Conservation (phyloP, 92 coral and sea anemone genomes). For the Palythoa heliodiscus region DNA sequence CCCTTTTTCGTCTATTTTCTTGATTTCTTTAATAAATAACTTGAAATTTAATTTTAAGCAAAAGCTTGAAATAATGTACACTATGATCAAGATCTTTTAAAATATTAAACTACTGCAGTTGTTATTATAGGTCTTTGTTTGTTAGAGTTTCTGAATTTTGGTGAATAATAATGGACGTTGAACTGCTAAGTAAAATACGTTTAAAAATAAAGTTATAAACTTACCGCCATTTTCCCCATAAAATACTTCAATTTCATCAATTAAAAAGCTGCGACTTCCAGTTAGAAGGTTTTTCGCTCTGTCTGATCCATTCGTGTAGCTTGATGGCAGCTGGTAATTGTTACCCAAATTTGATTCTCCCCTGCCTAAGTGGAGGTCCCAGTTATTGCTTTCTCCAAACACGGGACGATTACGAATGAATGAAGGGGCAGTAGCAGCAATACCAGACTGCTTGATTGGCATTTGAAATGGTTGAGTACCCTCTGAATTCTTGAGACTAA, state of each 20-base stretch:
- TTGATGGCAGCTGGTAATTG: neutral
- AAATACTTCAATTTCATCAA: slow-evolving; percentile 38
- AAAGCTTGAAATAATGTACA: too few relatives aligned
- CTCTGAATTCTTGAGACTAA: slow-evolving; percentile 40
- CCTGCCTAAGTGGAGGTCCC: neutral
- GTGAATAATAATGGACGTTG: too few relatives aligned
- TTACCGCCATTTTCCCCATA: slow-evolving; percentile 9
- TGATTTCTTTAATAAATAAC: too few relatives aligned
- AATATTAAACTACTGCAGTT: too few relatives aligned
- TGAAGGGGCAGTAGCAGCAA: neutral
- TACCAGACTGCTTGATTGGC: neutral
- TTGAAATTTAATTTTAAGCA: too few relatives aligned
- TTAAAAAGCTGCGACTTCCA: slow-evolving; percentile 14
- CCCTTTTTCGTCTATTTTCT: too few relatives aligned
- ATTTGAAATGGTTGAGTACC: slow-evolving; percentile 33
- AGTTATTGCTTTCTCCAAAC: neutral
- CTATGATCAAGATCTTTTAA: too few relatives aligned
- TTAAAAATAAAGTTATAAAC: neutral
- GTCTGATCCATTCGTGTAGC: neutral
- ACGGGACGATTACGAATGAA: neutral
- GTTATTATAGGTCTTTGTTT: too few relatives aligned
- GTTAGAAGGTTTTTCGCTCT: slow-evolving; percentile 28
- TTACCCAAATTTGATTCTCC: neutral
- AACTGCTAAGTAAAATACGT: too few relatives aligned
- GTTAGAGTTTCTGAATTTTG: too few relatives aligned